phyloP scores from a whole-genome alignment of 2,888 invertebrate species.

The Athetis lepigone region DNA sequence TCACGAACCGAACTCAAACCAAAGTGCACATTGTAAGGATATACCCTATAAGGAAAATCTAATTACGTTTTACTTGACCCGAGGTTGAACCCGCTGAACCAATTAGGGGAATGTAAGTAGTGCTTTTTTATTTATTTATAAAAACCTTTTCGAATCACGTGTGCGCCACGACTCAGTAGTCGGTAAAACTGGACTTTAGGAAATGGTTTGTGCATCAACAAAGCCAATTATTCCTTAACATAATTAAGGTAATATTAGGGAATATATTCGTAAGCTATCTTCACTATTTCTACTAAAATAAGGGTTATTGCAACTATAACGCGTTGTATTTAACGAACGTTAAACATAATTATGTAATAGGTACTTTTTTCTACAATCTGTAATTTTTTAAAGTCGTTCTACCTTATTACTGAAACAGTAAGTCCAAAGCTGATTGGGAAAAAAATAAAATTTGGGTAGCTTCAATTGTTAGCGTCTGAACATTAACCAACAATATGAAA shows the following conservation, averaged over 20 bases:
- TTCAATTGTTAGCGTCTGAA: too few relatives aligned
- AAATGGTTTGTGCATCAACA: background rate
- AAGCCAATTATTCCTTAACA: background rate
- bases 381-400: too few relatives aligned
- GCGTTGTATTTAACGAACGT: too few relatives aligned
- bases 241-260: background rate
- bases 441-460: too few relatives aligned
- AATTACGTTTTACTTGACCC: constrained; percentile 42
- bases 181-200: background rate
- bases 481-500: too few relatives aligned
- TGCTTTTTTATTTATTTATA: constrained; percentile 8
- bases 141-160: constrained; percentile 1
- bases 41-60: constrained; percentile 41
- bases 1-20: constrained; percentile 26
- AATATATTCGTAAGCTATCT: constrained; percentile 16
- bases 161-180: background rate
- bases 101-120: constrained; percentile 32
- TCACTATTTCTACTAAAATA: background rate
- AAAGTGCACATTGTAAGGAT: constrained; percentile 22
- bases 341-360: too few relatives aligned
- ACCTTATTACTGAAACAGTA: too few relatives aligned
- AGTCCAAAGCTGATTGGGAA: too few relatives aligned
- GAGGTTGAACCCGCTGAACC: constrained; percentile 28
- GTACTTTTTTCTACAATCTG: too few relatives aligned
- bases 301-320: too few relatives aligned